Base-by-base conservation (phyloP, 2,797 vertebrate genomes). In the Chloroceryle inda region DNA sequence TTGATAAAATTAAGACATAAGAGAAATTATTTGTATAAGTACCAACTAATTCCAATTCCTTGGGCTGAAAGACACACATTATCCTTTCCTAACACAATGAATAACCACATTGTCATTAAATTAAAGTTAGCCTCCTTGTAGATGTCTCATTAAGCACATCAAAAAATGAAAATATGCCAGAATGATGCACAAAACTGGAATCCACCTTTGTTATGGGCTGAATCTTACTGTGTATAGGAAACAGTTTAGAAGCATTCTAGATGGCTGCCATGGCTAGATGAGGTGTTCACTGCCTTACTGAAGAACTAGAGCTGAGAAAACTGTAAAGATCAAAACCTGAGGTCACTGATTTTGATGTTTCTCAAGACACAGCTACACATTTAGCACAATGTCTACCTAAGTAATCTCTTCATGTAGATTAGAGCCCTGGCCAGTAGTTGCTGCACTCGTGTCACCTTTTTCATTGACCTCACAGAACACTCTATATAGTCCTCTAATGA, bases 221-320 rank as follows among this genome's bases (percentile, higher is more conserved):
- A 77, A 68, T 86, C 17, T 47, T 49, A 78, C 3, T 50, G 21
- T 50, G 21, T 11, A 86, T 6, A 78, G 62, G 42, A 87, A 68
- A 21, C 40, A 68, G 27, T 75, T 94, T 24, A 84, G 35, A 71
- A 88, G 22, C 35, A 81, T 24, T 62, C 59, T 45, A 68, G 29
- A 72, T 23, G 15, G 45, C 22, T 90, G 45, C 22, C 0, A 0
- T 26, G 29, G 53, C 33, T 79, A 80, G 53, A 85, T 80, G 62
- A 77, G 9, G 8, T 49, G 11, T 74, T 95, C 29, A 11, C 16
- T 47, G 11, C 12, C 23, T 84, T 40, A 40, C 0, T 67, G 31
- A 76, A 77, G 37, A 85, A 71, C 27, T n/a, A 66, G 19, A 88
- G 50, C 42, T 72, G 74, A 89, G 44, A 93, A 89, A 89, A 85